Conservation (phyloP, 2,888 invertebrate species). For the Synanthedon myopaeformis region DNA sequence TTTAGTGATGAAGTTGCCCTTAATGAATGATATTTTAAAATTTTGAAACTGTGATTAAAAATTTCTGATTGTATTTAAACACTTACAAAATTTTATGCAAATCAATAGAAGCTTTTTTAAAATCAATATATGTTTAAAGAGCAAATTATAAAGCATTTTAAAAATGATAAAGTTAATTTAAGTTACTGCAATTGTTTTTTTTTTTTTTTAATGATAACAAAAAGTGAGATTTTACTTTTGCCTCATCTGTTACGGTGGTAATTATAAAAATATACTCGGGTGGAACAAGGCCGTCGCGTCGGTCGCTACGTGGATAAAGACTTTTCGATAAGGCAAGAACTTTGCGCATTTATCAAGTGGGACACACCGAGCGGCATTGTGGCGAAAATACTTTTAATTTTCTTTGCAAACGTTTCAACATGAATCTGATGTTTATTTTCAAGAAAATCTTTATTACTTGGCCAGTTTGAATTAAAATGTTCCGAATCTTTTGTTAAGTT, state of each 20-base stretch:
- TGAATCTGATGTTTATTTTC: slow-evolving; percentile 6
- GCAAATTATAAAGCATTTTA: too few species aligned
- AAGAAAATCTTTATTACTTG: slow-evolving; percentile 2
- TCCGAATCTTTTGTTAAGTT: slow-evolving; percentile 6
- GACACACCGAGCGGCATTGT: slow-evolving; percentile 15
- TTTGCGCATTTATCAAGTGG: slow-evolving; percentile 25
- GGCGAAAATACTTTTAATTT: slow-evolving; percentile 18
- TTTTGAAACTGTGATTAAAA: too few species aligned
- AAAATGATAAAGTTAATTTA: too few species aligned
- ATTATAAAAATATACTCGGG: slow-evolving; percentile 23
- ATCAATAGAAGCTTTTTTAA: too few species aligned
- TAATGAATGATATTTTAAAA: too few species aligned
- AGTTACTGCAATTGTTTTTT: neutral
- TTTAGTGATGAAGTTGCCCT: too few species aligned
- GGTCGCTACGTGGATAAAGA: slow-evolving; percentile 3
- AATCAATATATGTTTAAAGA: too few species aligned
- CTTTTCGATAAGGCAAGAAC: slow-evolving; percentile 23
- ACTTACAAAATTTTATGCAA: too few species aligned
- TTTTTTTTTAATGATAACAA: slow-evolving; percentile 1
- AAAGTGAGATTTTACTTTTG: slow-evolving; percentile 1
- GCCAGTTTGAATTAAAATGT: slow-evolving; percentile 2
- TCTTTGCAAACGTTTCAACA: slow-evolving; percentile 9
- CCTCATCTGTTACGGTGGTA: slow-evolving; percentile 12
- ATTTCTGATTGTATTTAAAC: too few species aligned
- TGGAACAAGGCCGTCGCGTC: slow-evolving; percentile 3